Evolutionary conservation across 2,797 vertebrate species (phyloP), one percentile per base, ranked within the genome.

Genomic region (Decapterus maruadsi): DNA sequence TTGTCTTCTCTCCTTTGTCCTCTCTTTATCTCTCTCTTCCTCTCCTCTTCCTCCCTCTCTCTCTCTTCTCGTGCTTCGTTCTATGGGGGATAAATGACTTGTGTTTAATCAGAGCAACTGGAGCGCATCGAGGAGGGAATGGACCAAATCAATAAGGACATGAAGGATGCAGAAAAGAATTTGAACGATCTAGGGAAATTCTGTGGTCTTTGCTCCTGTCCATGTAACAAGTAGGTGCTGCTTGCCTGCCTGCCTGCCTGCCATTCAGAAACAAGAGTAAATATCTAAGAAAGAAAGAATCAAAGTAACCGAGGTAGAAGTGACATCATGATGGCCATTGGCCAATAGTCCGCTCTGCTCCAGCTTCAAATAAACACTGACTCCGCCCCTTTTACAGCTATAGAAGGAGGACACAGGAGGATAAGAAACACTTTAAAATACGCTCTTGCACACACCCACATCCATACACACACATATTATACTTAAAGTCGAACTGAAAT

Each of bases 81-180:
- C 96, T 97, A 97, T 95, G 97, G 95, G 90, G 96, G 96, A 96
- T 96, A 96, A 96, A 97, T 97, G 96, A 96, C 97, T 97, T 97
- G 95, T 97, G 95, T 98, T 97, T 97, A 97, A 98, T 97, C 97
- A 99, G 98, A 99, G 93, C 98, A 99, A 99, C 97, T 99, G 98
- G 98, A 99, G 93, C 97, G 98, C 95, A 99, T 99, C 97, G 98
- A 99, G 95, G 98, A 99, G 95, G 98, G 98, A 94, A 99, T 99
- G 98, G 98, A 99, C 96, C 98, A 99, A 96, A 99, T 99, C 97
- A 99, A 99, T 98, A 99, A 99, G 97, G 98, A 99, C 97, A 99
- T 99, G 98, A 99, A 99, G 97, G 98, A 99, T 97, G 98, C 98
- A 96, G 98, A 99, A 98, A 99, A 99, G 97, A 99, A 99, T 98